Base-by-base conservation (phyloP, 2,113 vertebrate genomes). In the Archocentrus centrarchus region DNA sequence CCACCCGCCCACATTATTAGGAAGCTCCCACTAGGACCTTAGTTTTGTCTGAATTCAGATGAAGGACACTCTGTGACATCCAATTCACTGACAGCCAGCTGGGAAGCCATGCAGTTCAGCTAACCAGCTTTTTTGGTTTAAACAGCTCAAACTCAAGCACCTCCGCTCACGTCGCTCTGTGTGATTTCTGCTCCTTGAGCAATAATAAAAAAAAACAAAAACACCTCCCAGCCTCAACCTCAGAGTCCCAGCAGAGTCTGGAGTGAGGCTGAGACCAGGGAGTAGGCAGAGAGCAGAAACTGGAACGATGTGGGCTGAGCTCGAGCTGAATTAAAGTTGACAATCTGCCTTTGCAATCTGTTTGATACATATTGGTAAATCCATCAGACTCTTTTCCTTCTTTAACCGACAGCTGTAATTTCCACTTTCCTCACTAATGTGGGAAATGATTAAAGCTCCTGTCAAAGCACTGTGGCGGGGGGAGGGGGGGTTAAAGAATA, bases 351-450 rank as follows among this genome's bases (percentile, higher is more conserved):
- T 70, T 64, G 75, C 61, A 79, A 68, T 84, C 59, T 79, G 44
- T 90, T 88, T 75, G 55, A 87, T 63, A 70, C 66, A 79, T 81
- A 81, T 85, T 79, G 79, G 68, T 57, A 53, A 86, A 88, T 84
- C 87, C 85, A 83, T 89, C 84, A 87, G 81, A 78, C 47, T 59
- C n/a, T 15, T 75, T 75, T 50, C 63, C 37, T 79, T 79, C 22
- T 77, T 35, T 78, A 83, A 85, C 18, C 59, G 73, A 86, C 90
- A 57, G 57, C 15, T 61, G 53, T 62, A 77, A 83, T 70, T 77
- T 64, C 60, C 53, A 75, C 61, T 57, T 89, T 82, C n/a, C n/a
- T 44, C 50, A 30, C 17, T 35, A 75, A 57, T 60, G 47, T 62
- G 77, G 11, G 15, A 80, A 75, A 55, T 27, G 47, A 84, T 77